Percentiles rank a stretch among this genome's conserved stretches.
Evolutionary conservation across 2,888 invertebrate genomes (phyloP).

Genomic region (Perdita meconis): DNA sequence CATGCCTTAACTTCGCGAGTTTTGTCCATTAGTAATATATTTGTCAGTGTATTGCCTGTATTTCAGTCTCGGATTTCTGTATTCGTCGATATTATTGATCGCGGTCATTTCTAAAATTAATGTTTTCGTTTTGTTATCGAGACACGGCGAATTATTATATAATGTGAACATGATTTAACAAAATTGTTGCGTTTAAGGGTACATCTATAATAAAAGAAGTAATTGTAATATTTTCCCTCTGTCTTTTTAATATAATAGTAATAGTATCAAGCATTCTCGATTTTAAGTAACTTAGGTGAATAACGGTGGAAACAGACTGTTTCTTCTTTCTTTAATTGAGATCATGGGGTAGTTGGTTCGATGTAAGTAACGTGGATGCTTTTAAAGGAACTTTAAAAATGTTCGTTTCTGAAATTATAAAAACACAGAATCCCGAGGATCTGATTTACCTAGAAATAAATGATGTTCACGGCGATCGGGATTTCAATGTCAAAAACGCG

Average conservation of each 20-base stretch:
- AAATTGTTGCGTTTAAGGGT: conserved; percentile 75
- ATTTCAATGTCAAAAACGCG: neutral
- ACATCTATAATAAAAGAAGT: conserved; percentile 69
- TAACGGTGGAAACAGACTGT: neutral
- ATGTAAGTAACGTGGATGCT: conserved; percentile 65
- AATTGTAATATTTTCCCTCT: conserved; percentile 62
- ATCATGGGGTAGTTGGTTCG: conserved; percentile 30
- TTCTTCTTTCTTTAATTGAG: neutral
- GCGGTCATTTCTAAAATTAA: neutral
- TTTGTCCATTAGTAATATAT: conserved; percentile 38
- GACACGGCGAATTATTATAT: conserved; percentile 58
- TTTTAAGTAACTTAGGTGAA: conserved; percentile 19
- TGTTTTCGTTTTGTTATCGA: conserved; percentile 46
- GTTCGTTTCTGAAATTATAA: neutral
- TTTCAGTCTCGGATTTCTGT: conserved; percentile 33
- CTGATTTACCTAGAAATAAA: neutral
- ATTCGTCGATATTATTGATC: conserved; percentile 47
- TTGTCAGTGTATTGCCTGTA: conserved; percentile 43
- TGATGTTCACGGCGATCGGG: neutral
- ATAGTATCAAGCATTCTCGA: conserved; percentile 40
- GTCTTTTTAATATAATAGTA: conserved; percentile 48
- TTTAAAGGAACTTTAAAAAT: conserved; percentile 3
- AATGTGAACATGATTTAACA: conserved; percentile 66
- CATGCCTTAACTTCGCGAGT: conserved; percentile 43
- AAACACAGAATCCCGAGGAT: too few species aligned